Conservation (phyloP, 2,797 vertebrate species). For the Cottoperca gobio region DNA sequence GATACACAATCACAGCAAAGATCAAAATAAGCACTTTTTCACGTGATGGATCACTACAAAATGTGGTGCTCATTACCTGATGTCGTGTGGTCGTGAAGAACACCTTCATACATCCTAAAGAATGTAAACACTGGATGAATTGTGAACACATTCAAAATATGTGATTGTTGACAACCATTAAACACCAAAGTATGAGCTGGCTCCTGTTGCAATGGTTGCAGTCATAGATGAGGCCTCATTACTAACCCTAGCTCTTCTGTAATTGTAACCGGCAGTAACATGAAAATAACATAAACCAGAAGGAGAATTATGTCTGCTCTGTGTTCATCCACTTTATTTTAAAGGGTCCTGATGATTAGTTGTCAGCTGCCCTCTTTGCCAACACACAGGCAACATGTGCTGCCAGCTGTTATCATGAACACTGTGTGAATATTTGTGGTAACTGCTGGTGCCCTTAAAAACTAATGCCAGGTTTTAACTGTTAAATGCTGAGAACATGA, state of each 20-base stretch:
- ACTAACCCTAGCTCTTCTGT: slow-evolving; percentile 59
- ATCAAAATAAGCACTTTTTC: slow-evolving; percentile 34
- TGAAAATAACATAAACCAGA: slow-evolving; percentile 71
- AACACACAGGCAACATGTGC: slow-evolving; percentile 47
- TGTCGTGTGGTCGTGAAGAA: neutral
- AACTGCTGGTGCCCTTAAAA: slow-evolving; percentile 47
- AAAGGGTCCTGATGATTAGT: slow-evolving; percentile 70
- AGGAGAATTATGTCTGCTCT: slow-evolving; percentile 58
- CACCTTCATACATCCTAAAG: neutral
- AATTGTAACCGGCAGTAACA: slow-evolving; percentile 73
- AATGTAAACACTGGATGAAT: slow-evolving; percentile 2
- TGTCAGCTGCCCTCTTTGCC: slow-evolving; percentile 59
- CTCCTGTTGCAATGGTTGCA: slow-evolving; percentile 36
- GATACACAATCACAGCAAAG: slow-evolving; percentile 6
- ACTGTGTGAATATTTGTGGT: slow-evolving; percentile 62
- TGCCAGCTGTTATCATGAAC: slow-evolving; percentile 58
- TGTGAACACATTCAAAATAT: slow-evolving; percentile 25
- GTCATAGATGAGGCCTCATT: slow-evolving; percentile 45
- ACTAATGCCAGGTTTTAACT: slow-evolving; percentile 36
- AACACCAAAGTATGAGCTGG: slow-evolving; percentile 14
- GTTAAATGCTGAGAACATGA: slow-evolving; percentile 48
- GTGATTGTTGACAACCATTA: slow-evolving; percentile 19
- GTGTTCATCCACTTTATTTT: slow-evolving; percentile 73
- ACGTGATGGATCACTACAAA: neutral
- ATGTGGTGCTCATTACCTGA: slow-evolving; percentile 21